phyloP scores from a whole-genome alignment of 2,797 vertebrate genomes.

The Mus caroli region DNA sequence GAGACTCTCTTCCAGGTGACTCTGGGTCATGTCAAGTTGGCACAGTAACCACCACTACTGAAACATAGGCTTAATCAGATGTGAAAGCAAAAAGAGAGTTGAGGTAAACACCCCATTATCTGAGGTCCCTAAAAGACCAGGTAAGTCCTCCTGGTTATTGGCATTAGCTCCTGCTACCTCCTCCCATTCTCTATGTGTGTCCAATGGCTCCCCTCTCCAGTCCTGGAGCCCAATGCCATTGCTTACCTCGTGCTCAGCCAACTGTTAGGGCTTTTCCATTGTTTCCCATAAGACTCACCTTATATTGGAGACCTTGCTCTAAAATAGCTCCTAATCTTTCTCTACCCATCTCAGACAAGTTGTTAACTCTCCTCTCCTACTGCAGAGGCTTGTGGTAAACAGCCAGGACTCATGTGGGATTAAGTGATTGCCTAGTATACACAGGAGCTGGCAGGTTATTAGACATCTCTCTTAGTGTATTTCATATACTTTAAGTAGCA shows the following conservation, averaged over 20 bases:
- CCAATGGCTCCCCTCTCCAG: neutral
- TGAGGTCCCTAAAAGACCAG: neutral
- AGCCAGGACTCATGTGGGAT: accelerated
- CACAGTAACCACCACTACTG: neutral
- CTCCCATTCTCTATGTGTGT: neutral
- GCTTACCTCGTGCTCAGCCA: neutral
- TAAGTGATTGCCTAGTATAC: accelerated
- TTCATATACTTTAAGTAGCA: accelerated
- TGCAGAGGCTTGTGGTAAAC: accelerated
- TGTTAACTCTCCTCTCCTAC: neutral
- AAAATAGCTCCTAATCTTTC: neutral
- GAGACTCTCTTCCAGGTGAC: neutral
- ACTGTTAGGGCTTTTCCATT: neutral
- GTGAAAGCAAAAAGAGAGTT: neutral
- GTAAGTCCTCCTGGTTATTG: neutral
- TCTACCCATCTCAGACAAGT: accelerated
- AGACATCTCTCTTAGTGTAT: neutral
- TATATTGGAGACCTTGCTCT: neutral
- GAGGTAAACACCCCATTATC: neutral
- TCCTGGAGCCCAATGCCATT: neutral
- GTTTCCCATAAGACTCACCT: neutral
- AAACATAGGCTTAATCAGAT: neutral
- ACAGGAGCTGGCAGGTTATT: neutral
- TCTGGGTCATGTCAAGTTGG: neutral
- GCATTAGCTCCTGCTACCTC: neutral